Evolutionary conservation across 2,888 invertebrate species (phyloP), one percentile per base, ranked within the genome.

Genomic region (Onchidella celtica): DNA sequence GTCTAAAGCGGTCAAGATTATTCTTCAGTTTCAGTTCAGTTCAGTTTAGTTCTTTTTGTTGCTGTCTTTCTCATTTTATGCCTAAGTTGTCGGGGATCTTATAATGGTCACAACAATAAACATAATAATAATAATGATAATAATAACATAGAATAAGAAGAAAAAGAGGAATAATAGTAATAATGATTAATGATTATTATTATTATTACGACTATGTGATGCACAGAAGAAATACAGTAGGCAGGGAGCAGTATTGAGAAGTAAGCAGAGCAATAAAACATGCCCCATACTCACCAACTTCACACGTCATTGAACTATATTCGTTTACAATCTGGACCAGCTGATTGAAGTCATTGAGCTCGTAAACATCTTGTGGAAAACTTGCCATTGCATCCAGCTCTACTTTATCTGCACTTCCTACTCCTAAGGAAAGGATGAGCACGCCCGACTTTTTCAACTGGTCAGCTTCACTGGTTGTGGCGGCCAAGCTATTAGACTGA

Each of bases 381-480:
- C 57, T 59, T 34, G 73, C 73, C 14, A 73, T 73, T 2, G 55
- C 14, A 0, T 73, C 36, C 57, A 73, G 34, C 32, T 73, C 73
- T 1, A 17, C 14, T n/a, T 36, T 73, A 2, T 11, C 21, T 1
- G 73, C 27, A 21, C 4, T 1, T n/a, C 57, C 73, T 2, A 73
- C 57, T 32, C 73, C 73, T 21, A 73, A 36, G 2, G 73, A 32
- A 2, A 73, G 55, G 57, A 73, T 57, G 17, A 73, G n/a, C 21
- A 59, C 59, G 3, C 55, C 55, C 14, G 59, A 59, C 11, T 34
- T 21, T n/a, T 73, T 73, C n/a, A 73, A 57, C 4, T 34, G 40
- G 6, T 9, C n/a, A 14, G 73, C 73, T 59, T 73, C 73, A 1
- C 11, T 24, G 21, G 59, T 57, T 59, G 73, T 73, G 0, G 0